Conservation (phyloP, 2,113 vertebrate genomes). For the Anguilla japonica region DNA sequence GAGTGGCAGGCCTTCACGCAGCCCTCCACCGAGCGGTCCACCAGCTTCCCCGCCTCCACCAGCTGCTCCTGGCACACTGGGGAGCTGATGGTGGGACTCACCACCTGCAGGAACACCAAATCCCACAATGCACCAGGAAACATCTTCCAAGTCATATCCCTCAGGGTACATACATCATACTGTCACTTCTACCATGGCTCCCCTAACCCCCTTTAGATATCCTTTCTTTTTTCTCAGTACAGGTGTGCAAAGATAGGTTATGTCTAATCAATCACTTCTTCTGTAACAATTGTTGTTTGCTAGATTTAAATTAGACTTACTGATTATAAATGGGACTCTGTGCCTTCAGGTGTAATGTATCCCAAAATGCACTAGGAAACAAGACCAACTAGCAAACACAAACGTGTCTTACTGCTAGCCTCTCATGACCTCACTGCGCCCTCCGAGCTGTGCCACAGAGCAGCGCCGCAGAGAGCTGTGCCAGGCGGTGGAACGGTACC, state of each 20-base stretch:
- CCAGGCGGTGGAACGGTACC: slow-evolving; percentile 62
- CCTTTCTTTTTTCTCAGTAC: too few relatives aligned
- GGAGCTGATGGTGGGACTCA: slow-evolving; percentile 96
- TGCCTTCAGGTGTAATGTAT: neutral
- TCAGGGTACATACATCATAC: neutral
- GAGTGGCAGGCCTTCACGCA: slow-evolving; percentile 92
- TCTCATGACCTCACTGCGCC: too few relatives aligned
- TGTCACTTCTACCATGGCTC: too few relatives aligned
- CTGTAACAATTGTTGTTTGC: too few relatives aligned
- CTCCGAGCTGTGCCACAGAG: neutral
- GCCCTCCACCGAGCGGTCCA: slow-evolving; percentile 94
- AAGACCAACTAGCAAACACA: too few relatives aligned
- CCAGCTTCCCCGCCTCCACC: slow-evolving; percentile 92
- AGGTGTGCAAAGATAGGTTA: too few relatives aligned
- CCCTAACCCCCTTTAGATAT: too few relatives aligned
- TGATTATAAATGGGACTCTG: neutral
- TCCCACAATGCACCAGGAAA: neutral
- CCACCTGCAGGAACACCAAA: slow-evolving; percentile 72
- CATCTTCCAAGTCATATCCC: neutral
- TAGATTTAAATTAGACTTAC: too few relatives aligned
- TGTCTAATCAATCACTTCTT: too few relatives aligned
- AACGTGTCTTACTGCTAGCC: neutral
- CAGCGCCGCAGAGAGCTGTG: neutral
- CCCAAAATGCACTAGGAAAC: too few relatives aligned
- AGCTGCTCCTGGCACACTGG: slow-evolving; percentile 97